Base-by-base conservation (phyloP, 2,888 invertebrate species). In the Spilosoma lubricipeda region DNA sequence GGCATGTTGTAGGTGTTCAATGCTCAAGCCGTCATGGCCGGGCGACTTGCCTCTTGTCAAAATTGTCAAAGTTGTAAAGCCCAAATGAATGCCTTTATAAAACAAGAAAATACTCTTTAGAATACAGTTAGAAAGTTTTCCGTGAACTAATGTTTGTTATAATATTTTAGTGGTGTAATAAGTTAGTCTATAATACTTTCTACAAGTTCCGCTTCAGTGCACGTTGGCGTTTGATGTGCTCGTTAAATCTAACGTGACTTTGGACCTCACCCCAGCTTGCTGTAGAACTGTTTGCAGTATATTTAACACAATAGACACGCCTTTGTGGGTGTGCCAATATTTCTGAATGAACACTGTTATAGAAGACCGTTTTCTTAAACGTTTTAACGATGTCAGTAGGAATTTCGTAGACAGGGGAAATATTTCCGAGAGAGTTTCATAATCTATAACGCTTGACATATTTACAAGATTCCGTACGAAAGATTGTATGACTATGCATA, bases 141-240 rank as follows among this genome's bases (percentile, higher is more conserved):
- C 13, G 27, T 5, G 5, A 27, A 13, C 13, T 63, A 63, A 63
- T 63, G 27, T 67, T 48, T 45, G 48, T 48, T 48, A 33, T 8
- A 33, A 48, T 33, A 67, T 48, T 48, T 67, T 67, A 48, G 33
- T 48, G 48, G 33, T 67, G 20, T 64, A 39, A 67, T 65, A 68
- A 73, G 56, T 77, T 74, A 70, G 63, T 68, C 75, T 77, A 78
- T 75, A 74, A 76, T 75, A 81, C 82, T 81, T 84, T 71, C 81
- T 73, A 77, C 80, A 80, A 83, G 83, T 89, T 89, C 86, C 82
- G 82, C 86, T 86, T 87, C 88, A 87, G 79, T 88, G 89, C 90
- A 90, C 90, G 90, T 88, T 90, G 88, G 86, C 87, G 87, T 89
- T 91, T 93, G 90, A 92, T 92, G 89, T 86, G 86, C 77, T 87